Conservation (phyloP, 2,888 invertebrate genomes). For the Adelognathus sp. region DNA sequence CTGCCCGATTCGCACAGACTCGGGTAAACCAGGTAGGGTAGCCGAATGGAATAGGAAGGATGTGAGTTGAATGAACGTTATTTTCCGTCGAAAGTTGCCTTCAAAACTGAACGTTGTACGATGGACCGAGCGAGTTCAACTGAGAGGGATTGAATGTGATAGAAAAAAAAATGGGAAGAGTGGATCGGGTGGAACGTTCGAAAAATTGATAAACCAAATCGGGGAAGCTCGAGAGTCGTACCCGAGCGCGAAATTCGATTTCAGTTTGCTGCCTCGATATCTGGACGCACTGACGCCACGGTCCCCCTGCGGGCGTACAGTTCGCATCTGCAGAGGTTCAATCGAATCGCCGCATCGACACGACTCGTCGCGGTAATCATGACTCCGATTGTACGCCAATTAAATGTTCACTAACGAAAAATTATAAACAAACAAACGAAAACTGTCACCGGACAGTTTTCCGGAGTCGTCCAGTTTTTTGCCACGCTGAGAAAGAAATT, state of each 20-base stretch:
- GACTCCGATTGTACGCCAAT: constrained; percentile 48
- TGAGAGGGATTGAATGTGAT: constrained; percentile 19
- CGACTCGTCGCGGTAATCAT: constrained; percentile 51
- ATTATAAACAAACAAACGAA: too few species aligned
- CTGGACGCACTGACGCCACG: constrained; percentile 32
- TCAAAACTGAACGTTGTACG: constrained; percentile 32
- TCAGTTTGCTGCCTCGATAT: constrained; percentile 55
- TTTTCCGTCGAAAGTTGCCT: constrained; percentile 55
- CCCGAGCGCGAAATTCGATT: constrained; percentile 59
- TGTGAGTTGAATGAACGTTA: constrained; percentile 48
- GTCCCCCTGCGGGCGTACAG: constrained; percentile 13
- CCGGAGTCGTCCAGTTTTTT: background rate
- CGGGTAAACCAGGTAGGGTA: constrained; percentile 23
- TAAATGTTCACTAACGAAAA: constrained; percentile 19
- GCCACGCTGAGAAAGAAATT: background rate
- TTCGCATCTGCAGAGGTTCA: constrained; percentile 38
- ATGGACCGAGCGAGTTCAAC: constrained; percentile 29
- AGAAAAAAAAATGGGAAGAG: constrained; percentile 24
- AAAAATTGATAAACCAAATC: constrained; percentile 61
- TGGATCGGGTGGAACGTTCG: constrained; percentile 46
- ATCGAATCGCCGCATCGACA: constrained; percentile 52
- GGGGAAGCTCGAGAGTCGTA: constrained; percentile 48
- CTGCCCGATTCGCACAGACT: constrained; percentile 25
- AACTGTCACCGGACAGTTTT: background rate
- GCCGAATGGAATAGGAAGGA: constrained; percentile 4